phyloP scores from a whole-genome alignment of 2,888 invertebrate genomes.

The Crocallis elinguaria region DNA sequence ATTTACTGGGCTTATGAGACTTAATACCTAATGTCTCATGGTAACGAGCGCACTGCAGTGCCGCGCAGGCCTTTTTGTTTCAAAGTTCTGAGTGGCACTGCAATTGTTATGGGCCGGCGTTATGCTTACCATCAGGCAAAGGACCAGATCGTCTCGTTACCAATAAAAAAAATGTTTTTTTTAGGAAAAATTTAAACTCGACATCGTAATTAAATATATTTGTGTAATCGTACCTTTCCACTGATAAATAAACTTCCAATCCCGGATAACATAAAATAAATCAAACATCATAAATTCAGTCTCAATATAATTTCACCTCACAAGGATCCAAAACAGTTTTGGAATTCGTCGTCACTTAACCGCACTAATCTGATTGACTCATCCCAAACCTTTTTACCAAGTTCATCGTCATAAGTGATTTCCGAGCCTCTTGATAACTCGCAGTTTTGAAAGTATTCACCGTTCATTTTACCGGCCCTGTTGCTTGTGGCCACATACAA shows the following conservation, averaged over 20 bases:
- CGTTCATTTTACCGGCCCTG: constrained; percentile 87
- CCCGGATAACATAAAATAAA: background rate
- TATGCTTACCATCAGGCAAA: too few species aligned
- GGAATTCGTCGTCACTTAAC: constrained; percentile 86
- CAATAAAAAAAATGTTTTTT: too few species aligned
- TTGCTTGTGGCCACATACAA: constrained; percentile 89
- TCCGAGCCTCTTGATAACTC: constrained; percentile 83
- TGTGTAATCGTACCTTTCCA: too few species aligned
- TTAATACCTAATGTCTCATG: too few species aligned
- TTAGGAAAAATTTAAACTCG: background rate
- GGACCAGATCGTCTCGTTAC: too few species aligned
- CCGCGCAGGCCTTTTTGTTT: too few species aligned
- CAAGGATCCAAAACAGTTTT: constrained; percentile 72
- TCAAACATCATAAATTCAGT: background rate
- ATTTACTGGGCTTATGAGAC: too few species aligned
- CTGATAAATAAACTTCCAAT: too few species aligned
- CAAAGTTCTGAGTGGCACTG: too few species aligned
- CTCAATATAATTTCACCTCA: background rate
- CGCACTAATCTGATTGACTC: constrained; percentile 88
- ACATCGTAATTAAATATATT: background rate
- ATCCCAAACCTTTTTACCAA: constrained; percentile 92
- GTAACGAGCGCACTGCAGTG: too few species aligned
- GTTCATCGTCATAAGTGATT: constrained; percentile 86
- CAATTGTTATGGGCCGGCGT: too few species aligned
- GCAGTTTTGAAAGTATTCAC: constrained; percentile 92